Evolutionary conservation across 2,797 vertebrate genomes (phyloP), one percentile per base, ranked within the genome.

Genomic region (Enteromius afrohamiltoni): DNA sequence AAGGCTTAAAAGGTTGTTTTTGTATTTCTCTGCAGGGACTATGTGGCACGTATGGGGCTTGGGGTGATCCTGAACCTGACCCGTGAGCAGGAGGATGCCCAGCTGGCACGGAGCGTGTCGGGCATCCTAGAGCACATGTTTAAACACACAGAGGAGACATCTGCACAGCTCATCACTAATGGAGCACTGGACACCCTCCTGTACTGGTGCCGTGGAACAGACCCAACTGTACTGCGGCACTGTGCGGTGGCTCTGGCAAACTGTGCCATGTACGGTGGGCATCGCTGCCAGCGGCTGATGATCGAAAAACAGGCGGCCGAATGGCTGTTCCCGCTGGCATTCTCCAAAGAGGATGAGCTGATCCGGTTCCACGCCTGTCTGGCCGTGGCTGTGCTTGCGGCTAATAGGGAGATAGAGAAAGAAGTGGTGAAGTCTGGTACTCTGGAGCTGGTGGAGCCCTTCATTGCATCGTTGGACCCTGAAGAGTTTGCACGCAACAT

Each of bases 61-160:
- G 97, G 97, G 0, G 97, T 98, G 80, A 94, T 99, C 86, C 94
- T 99, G 87, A 98, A 97, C 88, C 91, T 99, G 83, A 93, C 95
- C 37, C 96, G 95, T 82, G 95, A 98, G 83, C 94, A 96, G 45
- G 96, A 97, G 0, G 94, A 97, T 0, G 94, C 95, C 16, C 96
- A 96, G 90, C 91, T 99, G 90, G 97, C 96, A 0, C 95, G 93
- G 69, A 97, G 96, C 0, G 82, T 97, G 37, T 96, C 98, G 0
- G 98, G 97, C 3, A 98, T 99, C 93, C 92, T 99, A 88, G 97
- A 98, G 92, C 98, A 99, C 93, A 99, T 99, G 98, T 99, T 99
- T 95, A 99, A 99, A 86, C 98, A 99, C 94, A 96, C 96, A 0
- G 98, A 99, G 92, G 97, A 98, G 93, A 99, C 98, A 0, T 98